Evolutionary conservation across 2,888 invertebrate species (phyloP), one percentile per base, ranked within the genome.

Genomic region (Eustalomyia histrio): DNA sequence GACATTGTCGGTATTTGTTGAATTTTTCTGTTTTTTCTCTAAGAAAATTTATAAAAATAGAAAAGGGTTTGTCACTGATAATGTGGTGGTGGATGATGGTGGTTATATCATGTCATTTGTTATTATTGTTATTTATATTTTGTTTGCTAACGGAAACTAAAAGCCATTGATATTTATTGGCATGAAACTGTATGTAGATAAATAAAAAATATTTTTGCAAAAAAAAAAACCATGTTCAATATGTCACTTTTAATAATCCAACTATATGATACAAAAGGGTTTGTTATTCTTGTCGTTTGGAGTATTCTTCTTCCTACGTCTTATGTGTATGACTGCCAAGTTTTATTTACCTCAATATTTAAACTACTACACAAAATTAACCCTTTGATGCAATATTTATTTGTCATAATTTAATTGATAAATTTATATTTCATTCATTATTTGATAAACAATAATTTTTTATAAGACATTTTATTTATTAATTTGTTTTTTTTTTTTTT

Each of bases 41-140:
- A 43, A 24, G 14, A 39, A 2, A 47, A 47, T 47, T 60, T 63
- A 10, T 58, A 69, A 65, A 65, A 60, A 69, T 50, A 72, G 67
- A 57, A 81, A 76, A 68, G 58, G 80, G 73, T 69, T 76, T 35
- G 68, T 39, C 73, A 63, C 50, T 58, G 29, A 24, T 9, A 69
- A 69, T 7, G 24, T 58, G 58, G 10, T 43, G 18, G 58, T 39
- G 47, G 47, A 50, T 24, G n/a, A 47, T 10, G 63, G 9, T 64
- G 18, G 24, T 24, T 67, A 21, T 61, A 35, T 21, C 21, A 50
- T 53, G 17, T 12, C 24, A 5, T 24, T 64, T 55, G 0, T 55
- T 29, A 21, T 7, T 61, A 16, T 16, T 50, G 12, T 10, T 21
- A 24, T 47, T 18, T 29, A 8, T 55, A 1, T 33, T 53, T 29